Evolutionary conservation across 1,140 invertebrate species (phyloP), one percentile per base, ranked within the genome.

Genomic region (Bombus terrestris): DNA sequence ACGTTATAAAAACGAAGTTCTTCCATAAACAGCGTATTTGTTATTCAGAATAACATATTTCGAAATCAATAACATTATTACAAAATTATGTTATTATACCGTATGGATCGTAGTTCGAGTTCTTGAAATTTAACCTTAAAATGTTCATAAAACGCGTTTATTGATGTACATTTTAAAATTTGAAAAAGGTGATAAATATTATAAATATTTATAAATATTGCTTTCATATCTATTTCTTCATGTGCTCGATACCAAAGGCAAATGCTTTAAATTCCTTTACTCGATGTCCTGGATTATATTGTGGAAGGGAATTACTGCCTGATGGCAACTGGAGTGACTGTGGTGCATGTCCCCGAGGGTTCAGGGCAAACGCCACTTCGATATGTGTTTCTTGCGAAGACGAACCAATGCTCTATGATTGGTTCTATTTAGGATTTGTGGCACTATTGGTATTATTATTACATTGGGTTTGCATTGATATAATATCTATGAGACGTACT

Each of bases 341-440:
- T 92, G 97, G 98, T 22, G 97, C 98, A 0, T 99, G 98, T 94
- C 97, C 98, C 1, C 95, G 98, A 86, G 98, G 98, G 1, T 98
- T 95, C 86, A 94, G 97, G 77, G 95, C 96, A 85, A 97, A 97
- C 91, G 95, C 94, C 0, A 95, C 95, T 28, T 97, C 96, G n/a
- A 94, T 96, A 12, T 99, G 98, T 94, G 94, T 96, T 41, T 96
- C 96, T 12, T 99, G 99, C 93, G 95, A 96, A 6, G 97, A 98
- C 81, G 95, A 95, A 32, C 97, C 98, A 1, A 95, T 96, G 53
- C 96, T 98, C n/a, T 99, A 99, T 92, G 98, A 99, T 92, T 99
- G 98, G 97, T 96, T 99, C 2, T 99, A 99, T 94, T 95, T 99
- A 28, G 98, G 98, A 3, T 99, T 99, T 92, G 99, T 99, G 98